Evolutionary conservation across 2,797 vertebrate genomes (phyloP), one percentile per base, ranked within the genome.

Genomic region (Paguma larvata): DNA sequence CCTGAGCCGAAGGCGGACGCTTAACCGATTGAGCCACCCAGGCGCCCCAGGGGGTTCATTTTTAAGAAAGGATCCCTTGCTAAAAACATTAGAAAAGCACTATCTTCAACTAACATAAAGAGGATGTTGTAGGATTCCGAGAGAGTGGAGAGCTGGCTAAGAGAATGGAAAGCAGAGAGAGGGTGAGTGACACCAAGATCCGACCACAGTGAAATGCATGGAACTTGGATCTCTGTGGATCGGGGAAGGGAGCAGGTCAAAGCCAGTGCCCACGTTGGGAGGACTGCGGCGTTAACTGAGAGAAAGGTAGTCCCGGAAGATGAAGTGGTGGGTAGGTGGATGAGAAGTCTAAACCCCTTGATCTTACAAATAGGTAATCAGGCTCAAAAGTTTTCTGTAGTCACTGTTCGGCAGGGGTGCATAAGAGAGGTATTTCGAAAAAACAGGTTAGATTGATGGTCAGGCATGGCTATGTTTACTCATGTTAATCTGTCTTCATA

Each of bases 391-490:
- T 38, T 78, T 75, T 83, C 87, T n/a, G 12, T 38, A 41, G 34
- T 77, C 23, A 78, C 38, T 83, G 63, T 92, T 44, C 2, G 11
- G 16, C 48, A 82, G 25, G 10, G 30, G 5, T 91, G 62, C 27
- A 13, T 63, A 88, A 85, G n/a, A 85, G 59, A 91, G 59, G 44
- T 89, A 30, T 91, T 91, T 79, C 13, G 19, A 88, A 78, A 68
- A 95, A 83, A 25, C 21, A 30, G 25, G 46, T 90, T 83, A 63
- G 51, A 48, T 46, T 94, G 48, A 77, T 38, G 84, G 38, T 89
- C 30, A 41, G 59, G 68, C 63, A 23, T 53, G 23, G 25, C 68
- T 94, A 68, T 77, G 83, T 96, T 86, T 63, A 82, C 70, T 73
- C 5, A 65, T 32, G 41, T 89, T 85, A 85, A 75, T 85, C 27